Evolutionary conservation across 2,797 vertebrate genomes (phyloP).

Genomic region (Aselliscus stoliczkanus): DNA sequence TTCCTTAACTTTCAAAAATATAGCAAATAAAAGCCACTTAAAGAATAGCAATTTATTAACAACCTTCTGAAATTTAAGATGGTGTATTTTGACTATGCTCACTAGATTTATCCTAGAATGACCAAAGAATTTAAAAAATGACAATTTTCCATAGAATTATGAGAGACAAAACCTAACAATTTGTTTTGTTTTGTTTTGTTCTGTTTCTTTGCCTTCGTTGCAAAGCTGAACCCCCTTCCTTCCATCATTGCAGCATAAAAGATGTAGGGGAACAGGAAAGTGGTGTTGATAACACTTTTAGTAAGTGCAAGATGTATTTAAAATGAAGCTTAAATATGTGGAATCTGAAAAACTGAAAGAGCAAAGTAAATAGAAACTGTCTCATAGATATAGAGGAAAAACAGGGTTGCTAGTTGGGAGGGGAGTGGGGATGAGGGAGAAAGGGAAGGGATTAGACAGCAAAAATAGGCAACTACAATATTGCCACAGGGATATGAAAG

Average conservation of each 20-base stretch:
- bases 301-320: not conserved
- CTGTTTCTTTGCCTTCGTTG: not conserved
- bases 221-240: not conserved
- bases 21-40: not conserved
- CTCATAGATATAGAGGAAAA: no score
- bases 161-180: not conserved
- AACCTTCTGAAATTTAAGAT: not conserved
- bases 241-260: slow-evolving; percentile 14
- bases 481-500: no score
- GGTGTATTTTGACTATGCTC: not conserved
- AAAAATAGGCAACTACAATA: no score
- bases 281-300: not conserved
- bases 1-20: not conserved
- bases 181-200: not conserved
- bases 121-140: not conserved
- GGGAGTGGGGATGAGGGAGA: no score
- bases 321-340: no score
- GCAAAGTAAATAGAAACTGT: no score
- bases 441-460: no score
- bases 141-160: not conserved
- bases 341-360: no score
- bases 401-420: no score
- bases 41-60: not conserved
- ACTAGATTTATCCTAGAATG: not conserved
- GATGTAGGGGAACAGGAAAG: slow-evolving; percentile 44